Evolutionary conservation across 2,797 vertebrate genomes (phyloP).

Genomic region (Hypotaenidia okinawae): DNA sequence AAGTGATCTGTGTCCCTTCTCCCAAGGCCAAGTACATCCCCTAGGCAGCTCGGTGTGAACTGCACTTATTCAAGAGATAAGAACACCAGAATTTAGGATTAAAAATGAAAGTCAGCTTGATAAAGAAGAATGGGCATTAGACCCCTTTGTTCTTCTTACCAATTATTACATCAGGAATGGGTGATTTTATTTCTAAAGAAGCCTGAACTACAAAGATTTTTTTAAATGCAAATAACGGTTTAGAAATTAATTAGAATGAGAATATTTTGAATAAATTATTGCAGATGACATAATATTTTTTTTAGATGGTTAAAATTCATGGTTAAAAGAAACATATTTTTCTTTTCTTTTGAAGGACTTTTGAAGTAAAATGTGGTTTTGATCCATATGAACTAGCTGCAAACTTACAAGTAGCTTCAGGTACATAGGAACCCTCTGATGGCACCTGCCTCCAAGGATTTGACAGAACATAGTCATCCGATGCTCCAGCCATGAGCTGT

Average conservation of each 20-base stretch:
- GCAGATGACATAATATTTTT: neutral
- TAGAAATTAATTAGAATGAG: slow-evolving; percentile 1
- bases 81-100: slow-evolving; percentile 36
- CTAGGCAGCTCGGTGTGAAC: neutral
- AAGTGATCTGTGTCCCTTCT: neutral
- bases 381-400: neutral
- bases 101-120: slow-evolving; percentile 25
- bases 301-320: neutral
- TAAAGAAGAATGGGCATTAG: neutral
- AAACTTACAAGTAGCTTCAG: neutral
- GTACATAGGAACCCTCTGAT: neutral
- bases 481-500: neutral
- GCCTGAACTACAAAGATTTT: neutral
- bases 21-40: neutral
- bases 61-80: neutral
- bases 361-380: neutral
- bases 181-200: neutral
- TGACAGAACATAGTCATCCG: rapidly evolving
- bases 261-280: slow-evolving; percentile 6
- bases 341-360: neutral
- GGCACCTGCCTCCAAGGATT: no score
- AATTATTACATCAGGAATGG: neutral
- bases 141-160: neutral
- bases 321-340: neutral
- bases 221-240: neutral